Evolutionary conservation across 1,140 invertebrate genomes (phyloP), one percentile per base, ranked within the genome.

Genomic region (Meloidogyne hapla): DNA sequence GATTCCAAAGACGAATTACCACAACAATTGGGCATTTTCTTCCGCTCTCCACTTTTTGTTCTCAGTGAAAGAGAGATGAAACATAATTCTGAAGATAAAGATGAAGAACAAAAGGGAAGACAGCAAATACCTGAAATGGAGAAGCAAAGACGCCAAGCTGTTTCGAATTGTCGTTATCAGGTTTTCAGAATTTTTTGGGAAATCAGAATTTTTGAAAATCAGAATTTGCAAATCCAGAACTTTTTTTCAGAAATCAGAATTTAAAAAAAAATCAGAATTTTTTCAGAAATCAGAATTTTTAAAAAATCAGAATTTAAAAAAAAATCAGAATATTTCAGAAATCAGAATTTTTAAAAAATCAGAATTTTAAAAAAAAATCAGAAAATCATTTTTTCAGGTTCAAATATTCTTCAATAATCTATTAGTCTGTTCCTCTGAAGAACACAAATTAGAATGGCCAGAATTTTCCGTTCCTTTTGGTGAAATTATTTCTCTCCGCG

Each of bases 331-430:
- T 42, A 10, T 42, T 42, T 15, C 2, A 10, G 2, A 42, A 42
- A 15, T 15, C 40, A 42, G 40, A 42, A 42, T 65, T 65, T 12
- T 33, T 18, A n/a, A 15, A 66, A 40, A 66, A n/a, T 5, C 25
- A 63, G 62, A 21, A 21, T 63, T 26, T 25, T 21, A 63, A 21
- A n/a, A n/a, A n/a, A n/a, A n/a, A n/a, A 63, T 26, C 9, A 8
- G 9, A 63, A 23, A 6, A 8, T 26, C 62, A 5, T 18, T 70
- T 26, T 64, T 76, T 33, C 38, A 78, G 48, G 63, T 81, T 45
- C 65, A 81, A 45, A 48, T 81, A 26, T 77, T 67, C 48, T 81
- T 81, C 77, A 81, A 81, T 48, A 71, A 81, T 42, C 42, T 80
- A 13, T 71, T 82, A 18, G 80, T 81, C 21, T 81, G 79, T 63